Evolutionary conservation across 2,888 invertebrate genomes (phyloP), one percentile per base, ranked within the genome.

Genomic region (Parnassius mnemosyne): DNA sequence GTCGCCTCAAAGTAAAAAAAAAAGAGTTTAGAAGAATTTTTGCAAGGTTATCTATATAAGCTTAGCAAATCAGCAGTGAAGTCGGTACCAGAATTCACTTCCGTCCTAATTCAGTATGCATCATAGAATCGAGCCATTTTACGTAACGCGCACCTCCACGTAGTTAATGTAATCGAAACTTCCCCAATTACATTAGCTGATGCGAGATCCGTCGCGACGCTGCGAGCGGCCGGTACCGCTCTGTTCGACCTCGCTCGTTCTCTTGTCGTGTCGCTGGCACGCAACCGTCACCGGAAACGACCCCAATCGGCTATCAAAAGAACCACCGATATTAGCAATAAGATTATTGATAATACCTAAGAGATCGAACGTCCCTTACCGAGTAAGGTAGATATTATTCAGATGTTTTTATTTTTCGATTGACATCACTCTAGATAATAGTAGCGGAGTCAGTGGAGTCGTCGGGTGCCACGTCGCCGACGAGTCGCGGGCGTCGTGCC

Each of bases 41-140:
- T 87, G 89, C 89, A 86, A 83, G 78, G 83, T 87, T 85, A 84
- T 85, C 85, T 87, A 83, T 85, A 78, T 89, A 89, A 89, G 90
- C 90, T 90, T 89, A 86, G 85, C 85, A 84, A 85, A 84, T 86
- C 90, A 87, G 86, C 89, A 88, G 87, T 88, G 88, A 88, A 87
- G 88, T 89, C 87, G 88, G 84, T 89, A 91, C 89, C 89, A 90
- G 88, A 88, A 81, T 89, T 89, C 90, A 91, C 90, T 90, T 91
- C 90, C 90, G 90, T 91, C 90, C 90, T 90, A 89, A 89, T 83
- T 89, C 90, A 90, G 88, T 89, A 89, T 79, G 90, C 90, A 89
- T 89, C 85, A 88, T 90, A 88, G 84, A 89, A 88, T 90, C 90
- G 90, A 91, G 90, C 90, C 90, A 91, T 91, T 91, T 91, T 90